Percentiles rank a stretch among this genome's conserved stretches.
phyloP scores from a whole-genome alignment of 2,888 invertebrate genomes.

The Ophion costatus region DNA sequence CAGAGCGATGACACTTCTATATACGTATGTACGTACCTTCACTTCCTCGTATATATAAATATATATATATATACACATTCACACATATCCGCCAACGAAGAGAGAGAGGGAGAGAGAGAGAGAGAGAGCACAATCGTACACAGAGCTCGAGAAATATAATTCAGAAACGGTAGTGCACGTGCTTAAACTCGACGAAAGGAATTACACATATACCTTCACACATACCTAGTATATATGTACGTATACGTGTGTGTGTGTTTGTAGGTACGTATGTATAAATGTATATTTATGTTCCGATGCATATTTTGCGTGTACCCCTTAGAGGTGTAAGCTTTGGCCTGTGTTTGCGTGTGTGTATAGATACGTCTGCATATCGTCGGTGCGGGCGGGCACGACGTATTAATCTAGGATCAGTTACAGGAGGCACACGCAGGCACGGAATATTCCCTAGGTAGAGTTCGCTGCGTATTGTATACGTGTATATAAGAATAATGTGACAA shows the following conservation, averaged over 20 bases:
- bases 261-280: not conserved
- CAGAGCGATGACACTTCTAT: conserved; percentile 53
- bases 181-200: conserved; percentile 22
- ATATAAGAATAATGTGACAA: not conserved
- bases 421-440: conserved; percentile 17
- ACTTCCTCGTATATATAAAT: not conserved
- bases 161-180: conserved; percentile 38
- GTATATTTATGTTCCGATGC: conserved; percentile 6
- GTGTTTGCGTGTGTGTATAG: not conserved
- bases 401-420: conserved; percentile 71
- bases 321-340: not conserved
- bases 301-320: conserved; percentile 23
- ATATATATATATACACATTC: not conserved
- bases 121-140: conserved; percentile 19
- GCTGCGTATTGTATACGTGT: not conserved
- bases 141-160: conserved; percentile 33
- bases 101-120: not conserved
- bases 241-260: not conserved
- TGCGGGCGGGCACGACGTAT: conserved; percentile 71
- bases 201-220: not conserved
- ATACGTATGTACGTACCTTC: not conserved
- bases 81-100: not conserved
- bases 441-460: conserved; percentile 13
- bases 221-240: not conserved
- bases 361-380: conserved; percentile 65